A percentile compares a stretch with the other conserved stretches of the same genome.
phyloP scores from a whole-genome alignment of 2,113 vertebrate genomes.

The Rhinoderma darwinii region DNA sequence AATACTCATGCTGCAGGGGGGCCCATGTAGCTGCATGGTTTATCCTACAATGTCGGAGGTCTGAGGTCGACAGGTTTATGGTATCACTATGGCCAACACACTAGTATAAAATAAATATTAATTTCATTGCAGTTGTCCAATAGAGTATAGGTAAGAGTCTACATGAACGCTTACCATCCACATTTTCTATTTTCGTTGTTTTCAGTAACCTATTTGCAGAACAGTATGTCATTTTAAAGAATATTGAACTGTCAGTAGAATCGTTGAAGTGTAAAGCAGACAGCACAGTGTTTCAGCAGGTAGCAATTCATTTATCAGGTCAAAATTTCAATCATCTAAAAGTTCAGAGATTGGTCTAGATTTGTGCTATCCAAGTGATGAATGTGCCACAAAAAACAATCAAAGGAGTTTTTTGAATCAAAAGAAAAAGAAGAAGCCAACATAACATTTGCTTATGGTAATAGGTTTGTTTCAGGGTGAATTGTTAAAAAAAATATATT shows the following conservation, averaged over 20 bases:
- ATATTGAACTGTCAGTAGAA: not conserved
- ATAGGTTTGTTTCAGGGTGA: not conserved
- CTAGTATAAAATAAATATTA: not conserved
- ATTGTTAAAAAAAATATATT: not conserved
- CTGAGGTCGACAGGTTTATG: too few relatives aligned
- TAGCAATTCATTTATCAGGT: slow-evolving; percentile 2
- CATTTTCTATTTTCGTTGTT: not conserved
- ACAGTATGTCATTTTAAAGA: not conserved
- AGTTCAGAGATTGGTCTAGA: not conserved
- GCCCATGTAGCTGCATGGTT: too few relatives aligned
- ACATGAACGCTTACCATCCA: not conserved
- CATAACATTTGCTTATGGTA: not conserved
- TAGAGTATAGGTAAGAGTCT: not conserved
- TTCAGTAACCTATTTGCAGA: not conserved
- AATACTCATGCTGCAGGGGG: too few relatives aligned
- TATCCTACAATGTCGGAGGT: too few relatives aligned
- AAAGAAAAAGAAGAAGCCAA: not conserved
- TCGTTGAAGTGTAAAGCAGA: not conserved
- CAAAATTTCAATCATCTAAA: not conserved
- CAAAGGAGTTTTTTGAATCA: not conserved
- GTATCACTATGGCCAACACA: too few relatives aligned
- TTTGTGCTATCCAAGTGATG: not conserved
- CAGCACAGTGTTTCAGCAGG: not conserved
- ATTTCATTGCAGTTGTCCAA: not conserved
- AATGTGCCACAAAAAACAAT: not conserved